Conservation (phyloP, 2,797 vertebrate genomes). For the Strix occidentalis region DNA sequence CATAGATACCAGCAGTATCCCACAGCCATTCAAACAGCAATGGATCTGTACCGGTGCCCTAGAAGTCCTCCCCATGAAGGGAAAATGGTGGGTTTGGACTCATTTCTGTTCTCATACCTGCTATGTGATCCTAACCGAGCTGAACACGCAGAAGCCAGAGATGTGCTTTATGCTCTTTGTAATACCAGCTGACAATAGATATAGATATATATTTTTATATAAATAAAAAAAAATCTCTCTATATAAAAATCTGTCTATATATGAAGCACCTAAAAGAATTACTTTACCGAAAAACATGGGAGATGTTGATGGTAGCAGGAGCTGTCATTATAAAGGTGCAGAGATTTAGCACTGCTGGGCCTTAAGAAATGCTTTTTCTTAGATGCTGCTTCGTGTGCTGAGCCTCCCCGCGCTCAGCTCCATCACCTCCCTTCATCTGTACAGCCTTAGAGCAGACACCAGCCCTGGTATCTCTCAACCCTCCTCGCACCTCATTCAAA, state of each 20-base stretch:
- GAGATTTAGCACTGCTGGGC: conserved; percentile 29
- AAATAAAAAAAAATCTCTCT: not conserved
- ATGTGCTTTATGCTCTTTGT: not conserved
- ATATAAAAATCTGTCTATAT: conserved; percentile 9
- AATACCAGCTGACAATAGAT: not conserved
- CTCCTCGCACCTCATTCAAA: conserved; percentile 10
- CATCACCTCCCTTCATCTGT: not conserved
- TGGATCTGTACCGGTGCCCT: accelerated
- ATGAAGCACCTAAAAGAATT: not conserved
- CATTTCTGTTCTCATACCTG: not conserved
- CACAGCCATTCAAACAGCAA: not conserved
- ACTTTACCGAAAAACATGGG: not conserved
- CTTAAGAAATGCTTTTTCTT: not conserved
- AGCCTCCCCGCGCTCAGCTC: not conserved
- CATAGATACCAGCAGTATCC: not conserved
- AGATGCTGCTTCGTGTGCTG: not conserved
- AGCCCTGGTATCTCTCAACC: not conserved
- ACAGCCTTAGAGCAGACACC: not conserved
- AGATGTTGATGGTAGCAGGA: not conserved
- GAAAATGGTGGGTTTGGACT: not conserved
- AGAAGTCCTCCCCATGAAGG: not conserved
- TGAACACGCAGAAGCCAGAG: not conserved
- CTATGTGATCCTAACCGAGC: not conserved
- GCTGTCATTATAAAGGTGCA: not conserved
- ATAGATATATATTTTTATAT: not conserved